Evolutionary conservation across 2,797 vertebrate genomes (phyloP).

Genomic region (Ataeniobius toweri): DNA sequence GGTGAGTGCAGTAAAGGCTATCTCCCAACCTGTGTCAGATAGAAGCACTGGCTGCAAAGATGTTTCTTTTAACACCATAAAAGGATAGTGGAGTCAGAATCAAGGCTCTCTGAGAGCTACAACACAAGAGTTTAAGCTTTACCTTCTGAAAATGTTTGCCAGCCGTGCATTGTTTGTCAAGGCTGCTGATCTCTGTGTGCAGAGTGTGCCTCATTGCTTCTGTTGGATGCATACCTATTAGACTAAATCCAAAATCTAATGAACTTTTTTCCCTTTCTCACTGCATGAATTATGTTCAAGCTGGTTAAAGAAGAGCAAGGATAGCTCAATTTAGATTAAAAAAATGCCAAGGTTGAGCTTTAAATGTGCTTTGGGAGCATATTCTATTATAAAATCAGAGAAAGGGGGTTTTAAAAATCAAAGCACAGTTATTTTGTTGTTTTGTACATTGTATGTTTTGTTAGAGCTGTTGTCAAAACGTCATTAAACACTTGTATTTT

Average conservation of each 20-base stretch:
- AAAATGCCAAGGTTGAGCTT: conserved; percentile 55
- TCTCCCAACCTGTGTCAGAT: conserved; percentile 19
- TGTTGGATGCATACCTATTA: conserved; percentile 29
- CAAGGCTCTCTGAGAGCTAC: conserved; percentile 38
- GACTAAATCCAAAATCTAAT: conserved; percentile 28
- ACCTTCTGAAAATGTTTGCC: conserved; percentile 15
- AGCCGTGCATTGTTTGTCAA: conserved; percentile 25
- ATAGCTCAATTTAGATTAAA: conserved; percentile 29
- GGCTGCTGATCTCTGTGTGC: conserved; percentile 28
- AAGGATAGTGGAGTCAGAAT: conserved; percentile 17
- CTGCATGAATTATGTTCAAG: conserved; percentile 62
- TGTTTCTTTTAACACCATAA: conserved; percentile 36
- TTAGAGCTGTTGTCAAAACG: conserved; percentile 39
- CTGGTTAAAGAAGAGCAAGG: conserved; percentile 34
- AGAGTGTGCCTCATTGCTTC: conserved; percentile 25
- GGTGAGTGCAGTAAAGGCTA: conserved; percentile 24
- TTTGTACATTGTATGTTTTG: conserved; percentile 4
- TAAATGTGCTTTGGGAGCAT: conserved; percentile 36
- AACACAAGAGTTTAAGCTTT: conserved; percentile 22
- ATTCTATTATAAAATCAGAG: conserved; percentile 39
- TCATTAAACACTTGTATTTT: conserved; percentile 26
- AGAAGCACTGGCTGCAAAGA: conserved; percentile 24
- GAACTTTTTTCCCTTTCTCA: conserved; percentile 36
- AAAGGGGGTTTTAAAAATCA: background rate
- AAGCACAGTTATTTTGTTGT: conserved; percentile 64